These are phyloP conservation scores for Stenchaetothrips biformis DNA, from an alignment of 2,888 invertebrate genomes.

Conservation along the genomic window DNA sequence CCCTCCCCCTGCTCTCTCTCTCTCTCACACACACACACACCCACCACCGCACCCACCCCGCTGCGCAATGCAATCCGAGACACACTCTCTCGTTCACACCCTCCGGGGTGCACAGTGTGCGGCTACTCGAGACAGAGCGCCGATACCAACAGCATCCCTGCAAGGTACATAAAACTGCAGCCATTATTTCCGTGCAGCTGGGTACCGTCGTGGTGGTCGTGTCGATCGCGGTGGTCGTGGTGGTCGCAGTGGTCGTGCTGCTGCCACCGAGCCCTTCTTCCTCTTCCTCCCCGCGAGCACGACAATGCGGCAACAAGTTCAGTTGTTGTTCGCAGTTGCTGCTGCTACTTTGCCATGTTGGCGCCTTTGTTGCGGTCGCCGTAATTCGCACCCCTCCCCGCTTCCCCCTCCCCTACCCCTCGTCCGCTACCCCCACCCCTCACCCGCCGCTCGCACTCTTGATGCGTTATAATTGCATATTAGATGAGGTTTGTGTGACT, in stretches of 20 bases:
- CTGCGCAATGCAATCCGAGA: too few species aligned
- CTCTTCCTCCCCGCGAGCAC: neutral
- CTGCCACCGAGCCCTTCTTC: too few species aligned
- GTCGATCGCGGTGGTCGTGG: too few species aligned
- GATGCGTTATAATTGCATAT: conserved; percentile 18
- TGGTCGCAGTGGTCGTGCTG: too few species aligned
- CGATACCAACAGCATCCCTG: too few species aligned
- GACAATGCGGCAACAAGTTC: neutral
- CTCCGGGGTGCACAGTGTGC: too few species aligned
- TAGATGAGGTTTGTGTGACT: conserved; percentile 24
- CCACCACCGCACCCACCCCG: too few species aligned
- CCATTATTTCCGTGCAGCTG: too few species aligned
- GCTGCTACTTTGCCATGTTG: neutral
- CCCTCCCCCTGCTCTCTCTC: neutral
- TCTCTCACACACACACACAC: neutral
- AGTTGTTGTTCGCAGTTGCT: neutral
- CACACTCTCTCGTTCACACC: too few species aligned
- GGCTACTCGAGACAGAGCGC: too few species aligned
- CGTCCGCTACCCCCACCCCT: neutral
- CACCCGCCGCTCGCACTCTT: neutral
- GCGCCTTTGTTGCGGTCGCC: neutral
- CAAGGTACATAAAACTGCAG: too few species aligned
- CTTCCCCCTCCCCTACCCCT: neutral
- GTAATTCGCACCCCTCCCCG: neutral
- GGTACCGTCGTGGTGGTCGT: too few species aligned